These are phyloP conservation scores for Laticauda laticaudata DNA, from an alignment of 2,113 vertebrate species.

Conservation along the genomic window DNA sequence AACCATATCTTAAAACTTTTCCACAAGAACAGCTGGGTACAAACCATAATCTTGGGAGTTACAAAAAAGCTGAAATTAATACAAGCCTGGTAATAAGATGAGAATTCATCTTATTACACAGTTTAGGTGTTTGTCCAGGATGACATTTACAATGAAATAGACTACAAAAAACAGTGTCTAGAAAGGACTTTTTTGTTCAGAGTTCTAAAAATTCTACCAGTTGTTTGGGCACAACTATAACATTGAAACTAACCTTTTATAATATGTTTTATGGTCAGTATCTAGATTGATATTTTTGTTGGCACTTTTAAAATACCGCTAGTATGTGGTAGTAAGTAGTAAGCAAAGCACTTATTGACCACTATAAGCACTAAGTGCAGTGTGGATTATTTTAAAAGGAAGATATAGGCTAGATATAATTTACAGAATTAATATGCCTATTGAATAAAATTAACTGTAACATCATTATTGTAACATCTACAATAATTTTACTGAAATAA, in stretches of 20 bases:
- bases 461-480: neutral
- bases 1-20: neutral
- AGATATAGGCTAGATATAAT: neutral
- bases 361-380: neutral
- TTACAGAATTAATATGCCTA: neutral
- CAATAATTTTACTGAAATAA: neutral
- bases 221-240: neutral
- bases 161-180: neutral
- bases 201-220: neutral
- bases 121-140: neutral
- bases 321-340: neutral
- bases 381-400: neutral
- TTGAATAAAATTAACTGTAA: neutral
- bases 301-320: neutral
- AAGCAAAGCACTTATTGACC: neutral
- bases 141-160: neutral
- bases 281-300: neutral
- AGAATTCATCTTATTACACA: neutral
- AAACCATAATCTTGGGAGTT: neutral
- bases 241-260: neutral
- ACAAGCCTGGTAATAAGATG: neutral
- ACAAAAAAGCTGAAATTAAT: neutral
- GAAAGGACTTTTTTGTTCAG: neutral
- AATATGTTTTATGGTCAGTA: neutral
- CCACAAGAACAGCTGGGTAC: neutral